Percentiles rank a stretch among this genome's conserved stretches.
Conservation (phyloP, 2,797 vertebrate genomes). For the Tenualosa thibaudeaui region DNA sequence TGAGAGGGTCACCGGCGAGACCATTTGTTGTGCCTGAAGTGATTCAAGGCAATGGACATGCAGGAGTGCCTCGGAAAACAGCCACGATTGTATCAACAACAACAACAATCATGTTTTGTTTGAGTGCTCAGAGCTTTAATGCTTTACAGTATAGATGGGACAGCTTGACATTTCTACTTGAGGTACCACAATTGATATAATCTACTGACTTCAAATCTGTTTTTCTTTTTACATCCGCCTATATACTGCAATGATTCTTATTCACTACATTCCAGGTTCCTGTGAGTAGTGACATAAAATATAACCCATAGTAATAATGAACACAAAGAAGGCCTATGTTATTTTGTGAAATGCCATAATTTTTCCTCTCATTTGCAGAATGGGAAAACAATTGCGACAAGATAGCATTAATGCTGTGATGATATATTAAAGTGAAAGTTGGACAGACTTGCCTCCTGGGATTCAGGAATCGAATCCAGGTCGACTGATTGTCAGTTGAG, state of each 20-base stretch:
- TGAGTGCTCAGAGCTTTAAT: neutral
- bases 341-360: neutral
- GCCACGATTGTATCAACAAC: neutral
- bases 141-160: neutral
- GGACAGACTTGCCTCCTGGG: too few species aligned
- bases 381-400: neutral
- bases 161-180: neutral
- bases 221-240: neutral
- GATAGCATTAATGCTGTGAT: neutral
- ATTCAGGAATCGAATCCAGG: too few species aligned
- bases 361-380: neutral
- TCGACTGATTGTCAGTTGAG: too few species aligned
- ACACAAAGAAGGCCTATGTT: neutral
- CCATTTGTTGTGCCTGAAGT: constrained; percentile 11
- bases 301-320: too few species aligned
- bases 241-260: neutral
- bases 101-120: neutral
- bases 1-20: constrained; percentile 1
- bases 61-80: neutral
- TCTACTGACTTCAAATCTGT: neutral
- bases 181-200: neutral
- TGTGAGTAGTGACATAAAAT: too few species aligned
- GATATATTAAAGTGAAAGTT: too few species aligned
- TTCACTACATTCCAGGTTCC: too few species aligned
- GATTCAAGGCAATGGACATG: neutral